Evolutionary conservation across 2,888 invertebrate genomes (phyloP).

Genomic region (Phengaris alcon): DNA sequence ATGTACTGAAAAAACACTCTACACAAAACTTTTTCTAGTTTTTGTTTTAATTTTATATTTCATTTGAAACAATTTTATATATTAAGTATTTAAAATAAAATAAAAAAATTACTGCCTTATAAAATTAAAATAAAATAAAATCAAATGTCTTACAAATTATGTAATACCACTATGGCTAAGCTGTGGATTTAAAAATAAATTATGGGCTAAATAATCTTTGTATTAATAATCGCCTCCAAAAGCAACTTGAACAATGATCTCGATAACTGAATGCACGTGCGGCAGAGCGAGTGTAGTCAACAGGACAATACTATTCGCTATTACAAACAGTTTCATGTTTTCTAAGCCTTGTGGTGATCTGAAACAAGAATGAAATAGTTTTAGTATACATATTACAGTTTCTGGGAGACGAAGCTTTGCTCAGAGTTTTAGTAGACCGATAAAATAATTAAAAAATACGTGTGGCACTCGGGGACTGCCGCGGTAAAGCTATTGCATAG

Average conservation of each 20-base stretch:
- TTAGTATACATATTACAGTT: not conserved
- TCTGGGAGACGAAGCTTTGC: not conserved
- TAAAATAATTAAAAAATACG: too few relatives aligned
- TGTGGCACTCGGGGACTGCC: too few relatives aligned
- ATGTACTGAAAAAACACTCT: too few relatives aligned
- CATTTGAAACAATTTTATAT: not conserved
- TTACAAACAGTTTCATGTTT: conserved; percentile 89
- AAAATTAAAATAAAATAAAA: too few relatives aligned
- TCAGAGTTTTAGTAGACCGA: too few relatives aligned
- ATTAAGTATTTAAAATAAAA: too few relatives aligned
- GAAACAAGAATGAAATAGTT: conserved; percentile 43
- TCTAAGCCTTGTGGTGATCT: conserved; percentile 83
- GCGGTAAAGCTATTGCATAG: too few relatives aligned
- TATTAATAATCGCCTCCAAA: conserved; percentile 51
- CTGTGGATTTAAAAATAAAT: not conserved
- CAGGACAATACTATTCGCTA: conserved; percentile 86
- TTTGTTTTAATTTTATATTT: too few relatives aligned
- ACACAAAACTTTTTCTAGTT: too few relatives aligned
- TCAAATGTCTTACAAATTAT: too few relatives aligned
- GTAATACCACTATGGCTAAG: too few relatives aligned
- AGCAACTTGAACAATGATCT: conserved; percentile 74
- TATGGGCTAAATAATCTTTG: conserved; percentile 24
- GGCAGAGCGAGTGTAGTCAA: conserved; percentile 87
- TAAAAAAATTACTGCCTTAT: too few relatives aligned
- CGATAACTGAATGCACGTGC: conserved; percentile 80